Evolutionary conservation across 2,888 invertebrate species (phyloP), one percentile per base, ranked within the genome.

Genomic region (Dione vanillae): DNA sequence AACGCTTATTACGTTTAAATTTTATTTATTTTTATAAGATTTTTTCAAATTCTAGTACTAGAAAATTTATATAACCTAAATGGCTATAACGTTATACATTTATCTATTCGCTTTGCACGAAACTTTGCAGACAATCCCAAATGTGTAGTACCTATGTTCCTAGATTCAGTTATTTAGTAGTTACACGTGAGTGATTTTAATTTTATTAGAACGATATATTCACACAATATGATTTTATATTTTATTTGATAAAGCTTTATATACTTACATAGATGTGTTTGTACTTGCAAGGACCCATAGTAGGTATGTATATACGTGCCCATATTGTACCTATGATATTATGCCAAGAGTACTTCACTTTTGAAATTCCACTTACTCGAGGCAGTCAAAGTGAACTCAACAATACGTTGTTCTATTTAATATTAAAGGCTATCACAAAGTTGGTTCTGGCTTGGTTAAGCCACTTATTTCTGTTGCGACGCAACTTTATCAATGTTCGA

Each of bases 61-160:
- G 61, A 59, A 65, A 69, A 70, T 71, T 64, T 27, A 68, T n/a
- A 43, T 52, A 69, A 69, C 65, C 58, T 73, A 54, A 49, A 56
- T 41, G 43, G 49, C 56, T 27, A 47, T 49, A 19, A 19, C 49
- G 59, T 65, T 69, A 71, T 41, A 67, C 73, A 83, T 85, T 78
- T 78, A 77, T 86, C 84, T 85, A 84, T 80, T 80, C 80, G 78
- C 73, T 79, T 78, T 77, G 43, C 80, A 66, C 67, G 74, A 75
- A 88, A 89, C 82, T 88, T 88, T 78, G 80, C 80, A 86, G 85
- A 87, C 84, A 74, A 72, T 84, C 85, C 80, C 84, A 73, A 72
- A 81, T 69, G 85, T 80, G 80, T 81, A 71, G 77, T 75, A 37
- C 58, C n/a, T n/a, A n/a, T n/a, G 54, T 56, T 64, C 62, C 51